Conservation (phyloP, 1,140 invertebrate species). For the Gryon sp. region DNA sequence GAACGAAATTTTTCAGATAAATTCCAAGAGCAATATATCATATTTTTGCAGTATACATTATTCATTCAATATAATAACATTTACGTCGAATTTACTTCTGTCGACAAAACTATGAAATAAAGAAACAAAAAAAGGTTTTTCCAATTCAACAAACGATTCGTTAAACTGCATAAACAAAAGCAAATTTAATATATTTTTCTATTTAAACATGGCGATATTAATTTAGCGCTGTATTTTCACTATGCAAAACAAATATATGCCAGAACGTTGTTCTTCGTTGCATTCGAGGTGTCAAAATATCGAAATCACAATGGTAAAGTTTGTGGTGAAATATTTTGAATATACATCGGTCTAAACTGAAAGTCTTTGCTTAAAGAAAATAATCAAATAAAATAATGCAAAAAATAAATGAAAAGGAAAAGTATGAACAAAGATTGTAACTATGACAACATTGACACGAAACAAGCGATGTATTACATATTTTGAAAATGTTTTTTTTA, state of each 20-base stretch:
- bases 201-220: not conserved
- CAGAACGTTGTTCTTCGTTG: not conserved
- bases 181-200: not conserved
- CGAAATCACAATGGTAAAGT: constrained; percentile 12
- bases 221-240: not conserved
- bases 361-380: too few species aligned
- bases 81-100: too few species aligned
- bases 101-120: too few species aligned
- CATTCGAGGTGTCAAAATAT: not conserved
- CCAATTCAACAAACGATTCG: not conserved
- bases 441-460: constrained; percentile 32
- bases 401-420: too few species aligned
- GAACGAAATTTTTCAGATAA: constrained; percentile 3
- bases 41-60: too few species aligned
- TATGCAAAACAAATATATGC: constrained; percentile 18
- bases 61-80: too few species aligned
- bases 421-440: constrained; percentile 32
- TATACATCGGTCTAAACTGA: constrained; percentile 1
- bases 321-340: constrained; percentile 8
- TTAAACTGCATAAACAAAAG: not conserved
- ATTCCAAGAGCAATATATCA: too few species aligned
- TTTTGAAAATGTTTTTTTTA: too few species aligned
- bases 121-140: too few species aligned
- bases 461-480: constrained; percentile 5
- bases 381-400: too few species aligned